Base-by-base conservation (phyloP, 2,888 invertebrate species). In the Netelia melanura region DNA sequence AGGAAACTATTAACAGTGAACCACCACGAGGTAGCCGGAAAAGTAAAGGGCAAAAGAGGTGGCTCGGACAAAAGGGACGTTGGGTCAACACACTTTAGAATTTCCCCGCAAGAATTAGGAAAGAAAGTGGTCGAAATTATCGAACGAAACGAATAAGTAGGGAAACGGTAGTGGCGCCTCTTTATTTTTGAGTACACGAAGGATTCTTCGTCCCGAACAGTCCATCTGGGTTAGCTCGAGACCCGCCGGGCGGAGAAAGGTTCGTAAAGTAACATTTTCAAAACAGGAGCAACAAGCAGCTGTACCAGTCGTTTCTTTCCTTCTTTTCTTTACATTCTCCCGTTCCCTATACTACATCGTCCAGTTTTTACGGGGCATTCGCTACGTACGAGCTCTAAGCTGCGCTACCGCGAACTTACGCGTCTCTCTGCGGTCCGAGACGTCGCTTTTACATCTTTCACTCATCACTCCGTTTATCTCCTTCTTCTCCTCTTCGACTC, bases 211-310 rank as follows among this genome's bases (percentile, higher is more conserved):
- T 38, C 21, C 54, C 17, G 43, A 43, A 14, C 11, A 11, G 14
- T 64, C 25, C 54, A 25, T 25, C 44, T 23, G 65, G 38, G 14
- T 43, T 54, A 48, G 61, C 17, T 65, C 44, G 38, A 78, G 38
- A 8, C 43, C 30, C 14, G 61, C 21, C 48, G 65, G 48, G 48
- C 17, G 9, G 14, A 54, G 54, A 76, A 23, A 23, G n/a, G 48
- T 43, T 17, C 62, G 23, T 70, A 56, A 44, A 83, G 86, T 82
- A 83, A 85, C 80, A 71, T 86, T 87, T 86, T 82, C 17, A 21
- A 87, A 88, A 86, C 84, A 84, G 82, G 84, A 81, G 75, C 76
- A 76, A 67, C 58, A 77, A 80, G 82, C 87, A 87, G 87, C 84
- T 87, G 87, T 84, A 78, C 74, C 48, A 48, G 38, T 71, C 79